A percentile compares a stretch with the other conserved stretches of the same genome.
Conservation (phyloP, 2,888 invertebrate genomes). For the Cheiracanthium punctorium region DNA sequence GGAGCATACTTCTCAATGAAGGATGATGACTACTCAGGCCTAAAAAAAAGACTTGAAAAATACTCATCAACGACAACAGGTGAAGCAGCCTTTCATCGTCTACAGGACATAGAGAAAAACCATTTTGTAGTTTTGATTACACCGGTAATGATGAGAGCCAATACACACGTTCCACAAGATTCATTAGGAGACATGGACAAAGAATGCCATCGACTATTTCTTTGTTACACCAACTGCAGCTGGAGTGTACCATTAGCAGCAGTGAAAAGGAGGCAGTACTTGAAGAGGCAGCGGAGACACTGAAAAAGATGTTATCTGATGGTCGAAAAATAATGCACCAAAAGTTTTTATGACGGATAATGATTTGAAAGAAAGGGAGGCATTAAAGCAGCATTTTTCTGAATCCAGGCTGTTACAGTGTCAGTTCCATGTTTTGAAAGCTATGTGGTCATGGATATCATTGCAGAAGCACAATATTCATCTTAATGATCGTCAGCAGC, state of each 20-base stretch:
- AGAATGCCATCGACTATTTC: neutral
- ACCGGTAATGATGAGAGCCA: neutral
- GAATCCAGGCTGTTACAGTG: neutral
- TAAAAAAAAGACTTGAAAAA: too few species aligned
- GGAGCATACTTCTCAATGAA: too few species aligned
- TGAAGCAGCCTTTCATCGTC: too few species aligned
- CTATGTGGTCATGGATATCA: slow-evolving; percentile 11
- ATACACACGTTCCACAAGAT: neutral
- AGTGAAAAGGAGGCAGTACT: neutral
- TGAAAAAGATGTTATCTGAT: neutral
- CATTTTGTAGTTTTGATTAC: neutral
- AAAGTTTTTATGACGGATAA: slow-evolving; percentile 10
- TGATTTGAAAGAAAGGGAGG: slow-evolving; percentile 17
- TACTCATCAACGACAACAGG: too few species aligned
- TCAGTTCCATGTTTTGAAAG: slow-evolving; percentile 9
- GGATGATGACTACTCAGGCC: too few species aligned
- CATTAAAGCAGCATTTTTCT: neutral
- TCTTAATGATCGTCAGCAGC: neutral
- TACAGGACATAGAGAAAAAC: neutral
- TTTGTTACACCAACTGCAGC: neutral
- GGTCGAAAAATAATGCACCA: neutral
- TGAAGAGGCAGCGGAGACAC: neutral
- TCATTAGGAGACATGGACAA: neutral
- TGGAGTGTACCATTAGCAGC: too few species aligned
- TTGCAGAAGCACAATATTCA: neutral